Base-by-base conservation (phyloP, 2,888 invertebrate genomes). In the Acanthosoma haemorrhoidale region DNA sequence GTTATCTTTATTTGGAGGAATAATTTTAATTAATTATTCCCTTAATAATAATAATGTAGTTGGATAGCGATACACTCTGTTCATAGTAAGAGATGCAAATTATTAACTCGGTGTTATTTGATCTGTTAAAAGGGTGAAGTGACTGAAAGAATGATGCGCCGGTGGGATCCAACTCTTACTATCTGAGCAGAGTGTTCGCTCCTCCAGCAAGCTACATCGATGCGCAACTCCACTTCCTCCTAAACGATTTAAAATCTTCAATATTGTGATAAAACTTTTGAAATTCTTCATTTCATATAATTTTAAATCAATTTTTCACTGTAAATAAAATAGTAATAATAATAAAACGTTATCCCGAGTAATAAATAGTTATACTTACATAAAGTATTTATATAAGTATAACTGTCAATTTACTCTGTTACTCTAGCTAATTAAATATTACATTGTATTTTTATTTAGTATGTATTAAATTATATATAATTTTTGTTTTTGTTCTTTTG, bases 131-230 rank as follows among this genome's bases (percentile, higher is more conserved):
- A 70, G 73, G 71, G 64, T 64, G 64, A 57, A 57, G 67, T 57
- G 32, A 67, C 25, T 31, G 34, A 34, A 21, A 25, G 25, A 25
- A 13, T 60, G 57, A 25, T 29, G 60, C 64, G 68, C 69, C 67
- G 67, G 59, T 66, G 67, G 66, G 67, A 63, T 64, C 60, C 63
- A 67, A 69, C 73, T 73, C 73, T 73, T 73, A 73, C 73, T 73
- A 73, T 73, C 73, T 64, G 64, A 64, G 64, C 69, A 71, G 71
- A 71, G 71, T 71, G 41, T 43, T 41, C 69, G 60, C 59, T 58
- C 39, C 57, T 58, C 68, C 68, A 68, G 68, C 57, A 39, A 34
- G 29, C 61, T 39, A 15, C 25, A 64, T 15, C 29, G 41, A 64
- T 41, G 21, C 29, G 21, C 64, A 29, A 64, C 64, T 31, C 31